These are phyloP conservation scores for Seriola dumerili DNA, from an alignment of 2,113 vertebrate species.

Conservation along the genomic window DNA sequence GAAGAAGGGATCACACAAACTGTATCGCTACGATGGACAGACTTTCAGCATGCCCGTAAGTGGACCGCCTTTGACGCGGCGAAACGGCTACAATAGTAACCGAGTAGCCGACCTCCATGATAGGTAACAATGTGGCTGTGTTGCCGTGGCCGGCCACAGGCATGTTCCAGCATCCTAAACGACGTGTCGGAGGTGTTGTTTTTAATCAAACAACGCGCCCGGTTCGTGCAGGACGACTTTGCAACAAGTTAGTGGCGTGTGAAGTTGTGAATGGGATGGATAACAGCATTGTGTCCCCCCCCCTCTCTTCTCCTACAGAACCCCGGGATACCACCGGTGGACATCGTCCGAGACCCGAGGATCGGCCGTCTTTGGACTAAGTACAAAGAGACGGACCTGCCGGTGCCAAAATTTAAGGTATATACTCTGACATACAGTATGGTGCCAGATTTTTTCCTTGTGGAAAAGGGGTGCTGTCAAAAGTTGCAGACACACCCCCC, in stretches of 20 bases:
- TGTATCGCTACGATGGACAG: conserved; percentile 98
- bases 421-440: neutral
- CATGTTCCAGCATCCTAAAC: conserved; percentile 74
- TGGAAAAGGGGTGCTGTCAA: conserved; percentile 59
- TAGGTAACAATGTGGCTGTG: conserved; percentile 65
- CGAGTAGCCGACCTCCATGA: conserved; percentile 76
- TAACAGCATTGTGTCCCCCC: conserved; percentile 44
- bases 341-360: conserved; percentile 95
- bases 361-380: conserved; percentile 98
- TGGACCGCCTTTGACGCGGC: conserved; percentile 54
- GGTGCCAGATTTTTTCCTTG: conserved; percentile 11
- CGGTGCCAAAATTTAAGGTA: conserved; percentile 99
- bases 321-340: conserved; percentile 93
- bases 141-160: conserved; percentile 35
- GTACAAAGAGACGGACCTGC: conserved; percentile 96
- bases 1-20: conserved; percentile 96
- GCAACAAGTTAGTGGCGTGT: conserved; percentile 68
- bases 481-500: conserved; percentile 78
- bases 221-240: conserved; percentile 33
- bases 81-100: conserved; percentile 69
- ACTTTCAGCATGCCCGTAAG: conserved; percentile 96
- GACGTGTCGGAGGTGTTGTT: conserved; percentile 64
- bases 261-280: conserved; percentile 55
- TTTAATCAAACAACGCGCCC: neutral
- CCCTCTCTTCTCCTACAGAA: conserved; percentile 83